A percentile compares a stretch with the other conserved stretches of the same genome.
Conservation (phyloP, 2,797 vertebrate species). For the Rhincodon typus region DNA sequence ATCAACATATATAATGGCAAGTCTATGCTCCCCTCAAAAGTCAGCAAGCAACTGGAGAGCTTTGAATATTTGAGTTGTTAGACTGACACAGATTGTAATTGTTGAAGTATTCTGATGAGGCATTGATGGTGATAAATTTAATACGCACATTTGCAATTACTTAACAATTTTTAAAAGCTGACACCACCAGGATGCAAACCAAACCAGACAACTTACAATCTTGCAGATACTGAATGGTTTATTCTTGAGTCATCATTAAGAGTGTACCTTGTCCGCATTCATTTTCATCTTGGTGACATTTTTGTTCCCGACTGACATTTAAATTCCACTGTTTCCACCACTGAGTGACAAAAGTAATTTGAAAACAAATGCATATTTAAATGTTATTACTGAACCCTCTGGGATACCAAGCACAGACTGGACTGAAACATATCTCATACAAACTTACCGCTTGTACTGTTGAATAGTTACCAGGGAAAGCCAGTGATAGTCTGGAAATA, state of each 20-base stretch:
- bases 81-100: not conserved
- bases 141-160: not conserved
- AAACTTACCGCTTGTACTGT: not conserved
- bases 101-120: not conserved
- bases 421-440: not conserved
- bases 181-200: not conserved
- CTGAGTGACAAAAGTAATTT: not conserved
- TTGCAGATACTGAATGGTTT: not conserved
- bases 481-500: not conserved
- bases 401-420: not conserved
- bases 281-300: not conserved
- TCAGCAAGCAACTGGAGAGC: not conserved
- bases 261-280: not conserved
- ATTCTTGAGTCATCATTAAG: not conserved
- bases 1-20: not conserved
- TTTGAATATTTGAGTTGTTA: not conserved
- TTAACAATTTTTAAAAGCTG: not conserved
- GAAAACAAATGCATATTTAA: not conserved
- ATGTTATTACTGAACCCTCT: not conserved
- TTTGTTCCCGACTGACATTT: not conserved
- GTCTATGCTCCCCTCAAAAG: not conserved
- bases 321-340: not conserved
- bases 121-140: not conserved
- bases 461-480: not conserved
- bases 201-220: not conserved